Conservation (phyloP, 2,888 invertebrate species). For the Agrochola circellaris region DNA sequence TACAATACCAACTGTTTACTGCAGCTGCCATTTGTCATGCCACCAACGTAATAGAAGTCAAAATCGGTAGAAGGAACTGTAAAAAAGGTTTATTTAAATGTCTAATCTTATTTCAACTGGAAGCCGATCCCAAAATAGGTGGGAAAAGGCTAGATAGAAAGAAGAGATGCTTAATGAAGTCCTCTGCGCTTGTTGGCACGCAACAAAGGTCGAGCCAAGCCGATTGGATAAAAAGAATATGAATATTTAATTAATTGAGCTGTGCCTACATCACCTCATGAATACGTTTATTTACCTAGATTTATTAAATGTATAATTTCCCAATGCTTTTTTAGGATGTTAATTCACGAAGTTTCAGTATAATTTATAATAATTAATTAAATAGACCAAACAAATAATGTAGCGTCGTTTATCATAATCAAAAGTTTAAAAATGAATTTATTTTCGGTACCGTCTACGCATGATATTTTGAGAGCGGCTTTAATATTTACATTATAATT, state of each 20-base stretch:
- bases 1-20: too few species aligned
- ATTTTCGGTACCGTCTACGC: background rate
- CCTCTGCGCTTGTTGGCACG: background rate
- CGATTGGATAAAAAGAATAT: background rate
- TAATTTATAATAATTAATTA: slow-evolving; percentile 17
- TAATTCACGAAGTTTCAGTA: background rate
- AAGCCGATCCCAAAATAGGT: background rate
- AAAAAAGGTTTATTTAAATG: too few species aligned
- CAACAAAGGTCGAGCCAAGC: background rate
- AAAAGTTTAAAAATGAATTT: background rate
- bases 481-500: slow-evolving; percentile 9
- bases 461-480: background rate
- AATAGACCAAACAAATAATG: background rate
- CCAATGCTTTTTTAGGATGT: background rate
- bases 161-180: slow-evolving; percentile 4
- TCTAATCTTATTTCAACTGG: too few species aligned
- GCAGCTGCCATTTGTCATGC: too few species aligned
- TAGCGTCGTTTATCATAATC: background rate
- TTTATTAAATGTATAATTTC: background rate
- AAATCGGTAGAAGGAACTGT: too few species aligned
- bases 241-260: background rate
- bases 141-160: background rate
- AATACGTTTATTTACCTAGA: background rate
- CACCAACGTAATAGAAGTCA: too few species aligned
- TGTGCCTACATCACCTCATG: background rate